A percentile compares a stretch with the other conserved stretches of the same genome.
These are phyloP conservation scores for Amphilophus citrinellus DNA, from an alignment of 2,113 vertebrate genomes.

Conservation along the genomic window DNA sequence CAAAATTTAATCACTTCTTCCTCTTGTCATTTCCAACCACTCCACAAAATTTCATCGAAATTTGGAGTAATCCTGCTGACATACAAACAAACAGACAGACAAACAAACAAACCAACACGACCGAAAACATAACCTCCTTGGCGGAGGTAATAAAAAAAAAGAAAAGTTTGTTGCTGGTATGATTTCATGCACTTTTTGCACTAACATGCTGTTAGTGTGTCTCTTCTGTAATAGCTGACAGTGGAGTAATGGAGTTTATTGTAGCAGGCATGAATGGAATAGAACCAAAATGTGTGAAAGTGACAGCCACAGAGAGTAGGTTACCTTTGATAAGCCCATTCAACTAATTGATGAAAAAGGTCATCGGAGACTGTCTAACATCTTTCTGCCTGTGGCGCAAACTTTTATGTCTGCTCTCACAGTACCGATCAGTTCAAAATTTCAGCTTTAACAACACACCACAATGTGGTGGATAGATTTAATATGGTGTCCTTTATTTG, in stretches of 20 bases:
- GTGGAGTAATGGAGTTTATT: background rate
- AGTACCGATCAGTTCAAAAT: background rate
- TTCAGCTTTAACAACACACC: background rate
- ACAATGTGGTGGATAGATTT: background rate
- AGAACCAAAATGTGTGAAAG: conserved; percentile 32
- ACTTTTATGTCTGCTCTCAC: conserved; percentile 27
- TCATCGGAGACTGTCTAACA: background rate
- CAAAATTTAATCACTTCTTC: too few relatives aligned
- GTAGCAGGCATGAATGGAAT: conserved; percentile 13
- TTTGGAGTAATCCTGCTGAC: too few relatives aligned
- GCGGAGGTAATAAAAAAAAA: background rate
- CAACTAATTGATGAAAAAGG: conserved; percentile 19
- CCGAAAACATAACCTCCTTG: too few relatives aligned
- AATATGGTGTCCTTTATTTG: background rate
- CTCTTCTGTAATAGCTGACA: conserved; percentile 1
- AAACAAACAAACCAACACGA: too few relatives aligned
- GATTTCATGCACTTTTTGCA: background rate
- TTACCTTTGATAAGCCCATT: conserved; percentile 17
- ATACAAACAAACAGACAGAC: too few relatives aligned
- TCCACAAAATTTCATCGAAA: too few relatives aligned
- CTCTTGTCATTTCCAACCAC: too few relatives aligned
- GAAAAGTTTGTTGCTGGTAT: background rate
- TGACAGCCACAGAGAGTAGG: conserved; percentile 13
- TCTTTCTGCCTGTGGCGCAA: background rate
- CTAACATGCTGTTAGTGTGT: background rate